Percentiles rank a stretch among this genome's conserved stretches.
These are phyloP conservation scores for Perizoma flavofasciatum DNA, from an alignment of 2,888 invertebrate genomes.

Conservation along the genomic window DNA sequence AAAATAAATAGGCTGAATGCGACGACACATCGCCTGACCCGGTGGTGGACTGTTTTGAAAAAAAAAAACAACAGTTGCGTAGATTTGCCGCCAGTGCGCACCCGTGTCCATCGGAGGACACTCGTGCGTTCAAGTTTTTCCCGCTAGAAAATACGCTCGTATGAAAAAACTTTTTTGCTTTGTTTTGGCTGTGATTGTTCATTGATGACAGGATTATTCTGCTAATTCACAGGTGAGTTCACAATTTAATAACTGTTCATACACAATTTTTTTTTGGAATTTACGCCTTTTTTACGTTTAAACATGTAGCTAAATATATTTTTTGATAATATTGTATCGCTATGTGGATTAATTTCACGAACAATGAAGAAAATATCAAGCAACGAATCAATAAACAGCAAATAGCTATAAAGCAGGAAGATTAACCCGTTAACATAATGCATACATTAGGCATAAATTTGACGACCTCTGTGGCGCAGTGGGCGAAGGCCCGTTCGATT, in stretches of 20 bases:
- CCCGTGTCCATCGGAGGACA: slow-evolving; percentile 52
- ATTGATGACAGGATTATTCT: slow-evolving; percentile 9
- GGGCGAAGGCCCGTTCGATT: too few relatives aligned
- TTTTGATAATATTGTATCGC: too few relatives aligned
- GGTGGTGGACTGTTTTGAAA: slow-evolving; percentile 52
- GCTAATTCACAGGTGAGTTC: slow-evolving; percentile 14
- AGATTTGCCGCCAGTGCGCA: slow-evolving; percentile 55
- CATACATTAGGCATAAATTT: too few relatives aligned
- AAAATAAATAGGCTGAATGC: slow-evolving; percentile 60
- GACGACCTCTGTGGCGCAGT: too few relatives aligned
- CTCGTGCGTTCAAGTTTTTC: slow-evolving; percentile 48
- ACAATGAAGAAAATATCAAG: too few relatives aligned
- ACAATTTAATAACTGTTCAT: not conserved
- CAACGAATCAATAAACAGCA: too few relatives aligned
- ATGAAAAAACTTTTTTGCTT: slow-evolving; percentile 30
- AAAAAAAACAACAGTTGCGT: slow-evolving; percentile 41
- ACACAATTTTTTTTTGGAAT: not conserved
- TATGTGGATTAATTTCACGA: too few relatives aligned
- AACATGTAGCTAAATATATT: too few relatives aligned
- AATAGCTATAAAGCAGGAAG: too few relatives aligned
- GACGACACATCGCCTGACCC: slow-evolving; percentile 48
- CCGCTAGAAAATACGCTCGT: slow-evolving; percentile 46
- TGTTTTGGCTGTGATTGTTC: slow-evolving; percentile 42
- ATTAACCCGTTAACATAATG: too few relatives aligned
- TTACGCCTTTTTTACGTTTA: too few relatives aligned